Base-by-base conservation (phyloP, 2,113 vertebrate species). In the Pogonocichla stellata region DNA sequence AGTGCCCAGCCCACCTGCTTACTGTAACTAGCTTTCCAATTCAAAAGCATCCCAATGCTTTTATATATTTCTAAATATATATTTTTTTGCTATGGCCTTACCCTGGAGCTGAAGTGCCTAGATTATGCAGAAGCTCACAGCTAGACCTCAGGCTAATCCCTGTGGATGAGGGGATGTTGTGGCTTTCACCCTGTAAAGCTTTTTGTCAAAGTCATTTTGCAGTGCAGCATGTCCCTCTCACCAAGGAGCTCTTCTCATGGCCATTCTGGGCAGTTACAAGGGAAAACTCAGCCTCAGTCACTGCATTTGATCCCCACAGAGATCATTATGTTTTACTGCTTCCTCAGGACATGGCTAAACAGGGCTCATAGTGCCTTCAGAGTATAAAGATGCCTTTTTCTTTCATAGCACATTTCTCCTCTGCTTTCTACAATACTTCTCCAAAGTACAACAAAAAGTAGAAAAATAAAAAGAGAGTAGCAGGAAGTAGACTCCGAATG, bases 121-220 rank as follows among this genome's bases (percentile, higher is more conserved):
- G 53, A 75, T 90, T 81, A 90, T 1, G 7, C 33, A 77, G 85
- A 60, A 75, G 36, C 62, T 95, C 85, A 75, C 2, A 64, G 79
- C 57, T 29, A 93, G 82, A 92, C 80, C 72, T 85, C 64, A 43
- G 72, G 86, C 82, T 94, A 86, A 93, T 90, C 83, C 80, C 86
- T 74, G 75, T 64, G 64, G 74, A 86, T 67, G 69, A 74, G 64
- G 54, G 67, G 64, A 33, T 74, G 56, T 51, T 56, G 65, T 64
- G 64, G 43, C 24, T 97, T 93, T 91, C 80, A 84, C 75, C 28
- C 19, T 15, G 60, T 23, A 71, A 93, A 86, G 17, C 92, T 86
- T 62, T 58, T 62, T 82, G 56, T 93, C 72, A 64, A 88, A 83
- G 60, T 94, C 47, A 86, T 80, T 92, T 93, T 71, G 36, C 34